These are phyloP conservation scores for Drosophila lowei DNA, from an alignment of 1,140 invertebrate genomes.

Conservation along the genomic window DNA sequence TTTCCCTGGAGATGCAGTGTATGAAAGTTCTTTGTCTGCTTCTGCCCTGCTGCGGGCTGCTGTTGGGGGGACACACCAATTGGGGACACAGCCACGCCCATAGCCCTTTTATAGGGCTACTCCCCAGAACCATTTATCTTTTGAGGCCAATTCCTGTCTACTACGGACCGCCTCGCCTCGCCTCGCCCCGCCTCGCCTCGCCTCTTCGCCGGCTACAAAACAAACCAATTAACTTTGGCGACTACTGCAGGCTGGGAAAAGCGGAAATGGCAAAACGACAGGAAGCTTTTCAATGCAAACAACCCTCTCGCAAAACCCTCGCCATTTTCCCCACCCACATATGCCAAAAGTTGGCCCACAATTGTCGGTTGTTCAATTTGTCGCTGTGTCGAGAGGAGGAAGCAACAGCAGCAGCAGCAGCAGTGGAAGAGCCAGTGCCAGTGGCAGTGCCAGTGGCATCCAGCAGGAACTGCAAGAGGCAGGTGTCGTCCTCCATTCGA, in stretches of 20 bases:
- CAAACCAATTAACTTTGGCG: constrained; percentile 72
- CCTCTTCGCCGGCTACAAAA: constrained; percentile 60
- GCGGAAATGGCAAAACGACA: constrained; percentile 53
- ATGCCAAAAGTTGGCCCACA: constrained; percentile 42
- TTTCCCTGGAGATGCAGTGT: constrained; percentile 38
- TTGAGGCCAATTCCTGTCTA: constrained; percentile 58
- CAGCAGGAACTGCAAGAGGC: not conserved
- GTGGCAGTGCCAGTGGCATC: no score
- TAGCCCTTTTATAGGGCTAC: constrained; percentile 14
- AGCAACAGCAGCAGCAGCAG: constrained; percentile 15
- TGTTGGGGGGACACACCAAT: constrained; percentile 26
- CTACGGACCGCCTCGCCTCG: not conserved
- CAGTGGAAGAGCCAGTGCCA: constrained; percentile 28
- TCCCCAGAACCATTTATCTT: constrained; percentile 29
- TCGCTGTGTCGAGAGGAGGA: constrained; percentile 25
- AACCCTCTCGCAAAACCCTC: constrained; percentile 9
- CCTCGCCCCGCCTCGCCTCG: constrained; percentile 7
- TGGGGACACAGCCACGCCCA: constrained; percentile 37
- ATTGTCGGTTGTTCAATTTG: constrained; percentile 57
- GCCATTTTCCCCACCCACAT: constrained; percentile 1
- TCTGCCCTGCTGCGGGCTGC: no score
- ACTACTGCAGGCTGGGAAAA: constrained; percentile 41
- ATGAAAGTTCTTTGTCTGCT: constrained; percentile 7
- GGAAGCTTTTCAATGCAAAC: constrained; percentile 51
- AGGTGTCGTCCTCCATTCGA: constrained; percentile 12